These are phyloP conservation scores for Raja brachyura DNA, from an alignment of 2,113 vertebrate genomes.

Conservation along the genomic window DNA sequence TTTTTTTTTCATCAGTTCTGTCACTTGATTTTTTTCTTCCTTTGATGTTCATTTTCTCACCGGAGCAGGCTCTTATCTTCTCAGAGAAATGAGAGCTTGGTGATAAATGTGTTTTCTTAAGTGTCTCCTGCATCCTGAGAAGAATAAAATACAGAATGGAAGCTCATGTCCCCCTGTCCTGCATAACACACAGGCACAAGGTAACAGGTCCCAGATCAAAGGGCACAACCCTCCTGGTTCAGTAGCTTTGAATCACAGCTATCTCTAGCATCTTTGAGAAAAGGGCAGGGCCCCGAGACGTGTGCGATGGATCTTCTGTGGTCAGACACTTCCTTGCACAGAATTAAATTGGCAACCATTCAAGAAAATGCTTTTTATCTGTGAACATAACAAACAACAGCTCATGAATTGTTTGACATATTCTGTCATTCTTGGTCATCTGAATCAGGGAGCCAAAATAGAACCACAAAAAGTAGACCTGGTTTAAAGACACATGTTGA, in stretches of 20 bases:
- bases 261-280: not conserved
- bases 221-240: not conserved
- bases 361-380: not conserved
- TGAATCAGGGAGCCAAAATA: not conserved
- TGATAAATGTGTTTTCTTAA: not conserved
- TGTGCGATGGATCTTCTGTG: not conserved
- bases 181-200: not conserved
- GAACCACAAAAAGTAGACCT: not conserved
- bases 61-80: not conserved
- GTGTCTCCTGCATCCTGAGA: not conserved
- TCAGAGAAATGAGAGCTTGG: not conserved
- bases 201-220: not conserved
- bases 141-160: not conserved
- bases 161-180: not conserved
- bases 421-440: not conserved
- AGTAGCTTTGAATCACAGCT: not conserved
- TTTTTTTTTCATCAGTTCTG: not conserved
- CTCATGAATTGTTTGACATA: not conserved
- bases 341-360: not conserved
- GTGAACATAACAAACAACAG: not conserved
- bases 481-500: not conserved
- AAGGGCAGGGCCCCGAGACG: not conserved
- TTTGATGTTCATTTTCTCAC: not conserved
- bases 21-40: not conserved
- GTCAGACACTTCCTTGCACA: not conserved